phyloP scores from a whole-genome alignment of 2,888 invertebrate species.

The Agriopis marginaria region DNA sequence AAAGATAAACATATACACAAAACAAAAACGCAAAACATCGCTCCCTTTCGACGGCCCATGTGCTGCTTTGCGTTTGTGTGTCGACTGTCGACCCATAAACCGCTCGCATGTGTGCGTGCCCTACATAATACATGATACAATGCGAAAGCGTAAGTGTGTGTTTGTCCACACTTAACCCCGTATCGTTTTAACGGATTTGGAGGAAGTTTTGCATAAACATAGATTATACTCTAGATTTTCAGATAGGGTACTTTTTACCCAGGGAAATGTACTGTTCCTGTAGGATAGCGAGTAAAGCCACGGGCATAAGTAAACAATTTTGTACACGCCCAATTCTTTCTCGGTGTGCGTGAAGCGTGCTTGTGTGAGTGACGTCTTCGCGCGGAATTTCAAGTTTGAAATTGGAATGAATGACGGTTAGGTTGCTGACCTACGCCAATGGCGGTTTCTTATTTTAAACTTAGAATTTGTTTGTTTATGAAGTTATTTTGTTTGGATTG shows the following conservation, averaged over 20 bases:
- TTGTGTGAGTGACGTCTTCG: constrained; percentile 79
- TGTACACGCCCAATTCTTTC: constrained; percentile 61
- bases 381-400: constrained; percentile 83
- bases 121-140: constrained; percentile 66
- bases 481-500: constrained; percentile 7
- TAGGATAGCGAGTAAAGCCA: not conserved
- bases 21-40: constrained; percentile 23
- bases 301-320: constrained; percentile 10
- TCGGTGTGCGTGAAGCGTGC: constrained; percentile 64
- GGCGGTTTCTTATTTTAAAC: constrained; percentile 44
- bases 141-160: constrained; percentile 35
- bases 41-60: constrained; percentile 53
- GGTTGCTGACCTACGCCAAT: constrained; percentile 81
- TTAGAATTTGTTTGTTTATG: constrained; percentile 25
- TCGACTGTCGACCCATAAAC: constrained; percentile 78
- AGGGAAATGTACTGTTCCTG: not conserved
- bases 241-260: not conserved
- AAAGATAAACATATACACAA: constrained; percentile 27
- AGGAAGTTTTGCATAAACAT: not conserved
- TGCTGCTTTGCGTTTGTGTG: constrained; percentile 61
- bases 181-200: not conserved
- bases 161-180: constrained; percentile 3
- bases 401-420: constrained; percentile 83
- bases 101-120: constrained; percentile 70
- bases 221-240: not conserved